Evolutionary conservation across 2,113 vertebrate species (phyloP), one percentile per base, ranked within the genome.

Genomic region (Toxotes jaculatrix): DNA sequence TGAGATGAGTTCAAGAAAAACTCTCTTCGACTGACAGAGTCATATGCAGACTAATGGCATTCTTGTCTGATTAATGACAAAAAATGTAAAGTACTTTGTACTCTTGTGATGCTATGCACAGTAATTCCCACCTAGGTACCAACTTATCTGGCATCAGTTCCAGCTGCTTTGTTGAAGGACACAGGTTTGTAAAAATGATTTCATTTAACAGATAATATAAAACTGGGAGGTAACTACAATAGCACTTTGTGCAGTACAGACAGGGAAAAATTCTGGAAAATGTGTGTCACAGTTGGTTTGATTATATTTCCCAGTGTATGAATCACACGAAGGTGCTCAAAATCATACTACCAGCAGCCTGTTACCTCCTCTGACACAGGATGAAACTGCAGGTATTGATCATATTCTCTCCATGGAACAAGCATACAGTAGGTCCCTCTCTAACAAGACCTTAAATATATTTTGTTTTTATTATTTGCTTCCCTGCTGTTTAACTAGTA

Each of bases 91-190:
- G 3, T 49, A 45, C 42, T 64, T 57, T 42, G 7, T 55, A 16
- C 65, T 45, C n/a, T 23, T 63, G 12, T 73, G 56, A 55, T 21
- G 45, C 1, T 32, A 49, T 70, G 11, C 16, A 36, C 17, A 11
- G 10, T 77, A 86, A 49, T 83, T 82, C 60, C 45, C 73, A 60
- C 51, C 5, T 45, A 92, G 91, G 89, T 87, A 31, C 88, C 88
- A 21, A 51, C 31, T 79, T 87, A 73, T 85, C 19, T 88, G 36
- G 27, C 76, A 17, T 84, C 75, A 16, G 0, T 91, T 83, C 87
- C 87, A 59, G 40, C 49, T 64, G 57, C 69, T 34, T 74, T 91
- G 40, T 43, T 90, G 57, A 83, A 84, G 47, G 81, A 84, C n/a
- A 61, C 57, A 89, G 86, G 91, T 91, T 82, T 72, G 89, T 87